A percentile compares a stretch with the other conserved stretches of the same genome.
Conservation (phyloP, 2,797 vertebrate genomes). For the Sebastes matsubarae region DNA sequence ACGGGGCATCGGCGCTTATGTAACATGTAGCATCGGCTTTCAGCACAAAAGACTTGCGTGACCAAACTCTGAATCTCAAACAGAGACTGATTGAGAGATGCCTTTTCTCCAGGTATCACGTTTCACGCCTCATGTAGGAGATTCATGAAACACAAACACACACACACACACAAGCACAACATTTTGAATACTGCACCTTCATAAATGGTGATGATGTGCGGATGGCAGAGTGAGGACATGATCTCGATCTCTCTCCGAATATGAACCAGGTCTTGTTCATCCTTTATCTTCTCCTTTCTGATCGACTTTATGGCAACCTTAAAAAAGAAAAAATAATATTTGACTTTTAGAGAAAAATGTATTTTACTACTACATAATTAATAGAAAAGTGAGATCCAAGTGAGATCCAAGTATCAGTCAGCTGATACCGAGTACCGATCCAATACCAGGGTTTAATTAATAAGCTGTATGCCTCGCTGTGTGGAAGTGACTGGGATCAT, state of each 20-base stretch:
- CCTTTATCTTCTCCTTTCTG: conserved; percentile 94
- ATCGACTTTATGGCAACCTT: conserved; percentile 98
- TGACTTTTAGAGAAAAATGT: not conserved
- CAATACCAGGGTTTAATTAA: no score
- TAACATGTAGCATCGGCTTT: conserved; percentile 46
- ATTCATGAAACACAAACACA: not conserved
- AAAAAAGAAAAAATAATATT: not conserved
- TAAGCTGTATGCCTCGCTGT: no score
- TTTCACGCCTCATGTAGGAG: conserved; percentile 21
- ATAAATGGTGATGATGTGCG: conserved; percentile 94
- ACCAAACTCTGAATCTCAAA: conserved; percentile 52
- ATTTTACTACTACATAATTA: not conserved
- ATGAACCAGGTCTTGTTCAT: conserved; percentile 94
- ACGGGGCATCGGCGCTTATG: conserved; percentile 41
- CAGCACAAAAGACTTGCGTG: conserved; percentile 72
- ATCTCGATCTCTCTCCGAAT: conserved; percentile 98
- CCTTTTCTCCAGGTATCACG: conserved; percentile 27
- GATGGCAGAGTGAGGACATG: conserved; percentile 96
- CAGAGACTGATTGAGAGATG: conserved; percentile 31
- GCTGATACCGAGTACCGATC: no score
- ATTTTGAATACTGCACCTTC: conserved; percentile 86
- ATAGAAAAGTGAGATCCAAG: not conserved
- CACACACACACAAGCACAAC: not conserved
- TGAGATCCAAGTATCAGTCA: not conserved
- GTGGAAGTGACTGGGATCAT: no score